A percentile compares a stretch with the other conserved stretches of the same genome.
Evolutionary conservation across 2,888 invertebrate genomes (phyloP).

Genomic region (Matsumyia berberina): DNA sequence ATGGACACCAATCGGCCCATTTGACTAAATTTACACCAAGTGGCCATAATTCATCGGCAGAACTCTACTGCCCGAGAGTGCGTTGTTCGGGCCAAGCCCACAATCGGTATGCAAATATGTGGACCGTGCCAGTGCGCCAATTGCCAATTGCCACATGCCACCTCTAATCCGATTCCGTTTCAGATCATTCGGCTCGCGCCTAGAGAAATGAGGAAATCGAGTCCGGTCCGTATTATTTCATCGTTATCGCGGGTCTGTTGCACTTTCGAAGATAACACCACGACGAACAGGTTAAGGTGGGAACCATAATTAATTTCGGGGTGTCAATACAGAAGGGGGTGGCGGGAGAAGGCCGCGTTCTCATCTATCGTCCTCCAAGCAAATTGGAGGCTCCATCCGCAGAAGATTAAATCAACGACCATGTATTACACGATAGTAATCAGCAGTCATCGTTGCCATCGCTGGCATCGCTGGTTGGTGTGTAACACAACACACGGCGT

Average conservation of each 20-base stretch:
- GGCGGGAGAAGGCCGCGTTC: background rate
- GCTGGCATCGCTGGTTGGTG: slow-evolving; percentile 12
- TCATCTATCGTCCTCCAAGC: background rate
- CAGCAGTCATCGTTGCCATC: slow-evolving; percentile 71
- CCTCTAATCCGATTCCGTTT: slow-evolving; percentile 68
- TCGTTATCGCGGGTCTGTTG: slow-evolving; percentile 34
- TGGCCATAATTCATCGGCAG: slow-evolving; percentile 69
- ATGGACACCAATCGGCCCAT: slow-evolving; percentile 60
- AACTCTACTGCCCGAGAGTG: slow-evolving; percentile 51
- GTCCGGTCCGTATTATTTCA: slow-evolving; percentile 17
- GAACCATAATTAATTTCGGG: slow-evolving; percentile 70
- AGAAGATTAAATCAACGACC: slow-evolving; percentile 68
- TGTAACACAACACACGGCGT: background rate
- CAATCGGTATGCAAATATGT: slow-evolving; percentile 71
- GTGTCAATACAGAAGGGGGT: slow-evolving; percentile 54
- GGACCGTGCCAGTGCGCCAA: background rate
- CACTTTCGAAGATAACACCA: slow-evolving; percentile 47
- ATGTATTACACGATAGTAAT: slow-evolving; percentile 75
- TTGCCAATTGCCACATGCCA: slow-evolving; percentile 66
- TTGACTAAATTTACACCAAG: slow-evolving; percentile 72
- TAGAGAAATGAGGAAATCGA: slow-evolving; percentile 65
- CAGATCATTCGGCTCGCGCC: slow-evolving; percentile 54
- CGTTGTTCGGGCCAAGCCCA: slow-evolving; percentile 67
- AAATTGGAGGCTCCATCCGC: slow-evolving; percentile 33
- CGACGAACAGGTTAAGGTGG: slow-evolving; percentile 65